Evolutionary conservation across 2,888 invertebrate genomes (phyloP).

Genomic region (Caenorhabditis sulstoni): DNA sequence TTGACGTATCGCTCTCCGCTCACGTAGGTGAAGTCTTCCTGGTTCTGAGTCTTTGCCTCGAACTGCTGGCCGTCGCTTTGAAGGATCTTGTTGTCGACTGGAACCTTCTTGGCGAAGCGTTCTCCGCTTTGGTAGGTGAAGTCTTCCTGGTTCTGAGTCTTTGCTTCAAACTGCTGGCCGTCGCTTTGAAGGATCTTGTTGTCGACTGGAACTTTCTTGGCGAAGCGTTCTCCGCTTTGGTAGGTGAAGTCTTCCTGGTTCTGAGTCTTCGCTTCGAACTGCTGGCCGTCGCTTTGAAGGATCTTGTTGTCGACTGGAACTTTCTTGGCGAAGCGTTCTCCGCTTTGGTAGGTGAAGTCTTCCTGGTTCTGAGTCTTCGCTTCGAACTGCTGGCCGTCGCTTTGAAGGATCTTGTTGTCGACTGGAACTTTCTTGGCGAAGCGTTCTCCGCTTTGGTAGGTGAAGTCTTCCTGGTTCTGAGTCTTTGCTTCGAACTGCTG

Average conservation of each 20-base stretch:
- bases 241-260: conserved; percentile 24
- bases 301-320: conserved; percentile 16
- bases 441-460: conserved; percentile 3
- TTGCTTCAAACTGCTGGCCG: conserved; percentile 11
- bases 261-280: conserved; percentile 12
- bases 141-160: conserved; percentile 24
- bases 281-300: conserved; percentile 12
- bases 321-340: conserved; percentile 16
- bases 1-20: conserved; percentile 13
- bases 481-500: conserved; percentile 14
- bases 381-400: conserved; percentile 16
- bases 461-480: conserved; percentile 25
- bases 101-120: conserved; percentile 28
- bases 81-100: conserved; percentile 25
- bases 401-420: conserved; percentile 21
- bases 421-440: conserved; percentile 14
- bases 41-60: conserved; percentile 20
- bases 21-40: conserved; percentile 20
- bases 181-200: conserved; percentile 18
- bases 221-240: conserved; percentile 8
- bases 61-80: conserved; percentile 30
- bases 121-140: conserved; percentile 28
- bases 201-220: conserved; percentile 12
- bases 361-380: conserved; percentile 18
- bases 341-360: conserved; percentile 11